Conservation (phyloP, 2,888 invertebrate genomes). For the Heliconius ismenius region DNA sequence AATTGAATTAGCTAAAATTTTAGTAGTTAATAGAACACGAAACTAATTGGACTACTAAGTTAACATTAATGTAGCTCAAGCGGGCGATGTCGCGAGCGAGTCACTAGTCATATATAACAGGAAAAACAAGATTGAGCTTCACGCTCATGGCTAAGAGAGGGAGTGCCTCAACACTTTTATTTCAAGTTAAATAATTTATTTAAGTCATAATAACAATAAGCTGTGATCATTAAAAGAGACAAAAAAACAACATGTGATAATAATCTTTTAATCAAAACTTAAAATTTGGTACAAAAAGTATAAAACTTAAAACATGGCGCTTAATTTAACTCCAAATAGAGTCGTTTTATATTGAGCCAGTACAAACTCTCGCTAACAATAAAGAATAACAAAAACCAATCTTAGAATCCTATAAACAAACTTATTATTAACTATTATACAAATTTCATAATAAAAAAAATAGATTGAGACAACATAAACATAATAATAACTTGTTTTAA, state of each 20-base stretch:
- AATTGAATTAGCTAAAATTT: too few relatives aligned
- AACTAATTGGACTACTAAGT: too few relatives aligned
- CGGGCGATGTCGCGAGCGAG: too few relatives aligned
- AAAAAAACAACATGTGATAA: constrained; percentile 24
- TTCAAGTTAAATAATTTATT: too few relatives aligned
- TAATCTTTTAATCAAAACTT: constrained; percentile 50
- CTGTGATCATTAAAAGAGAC: neutral
- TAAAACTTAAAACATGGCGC: constrained; percentile 52
- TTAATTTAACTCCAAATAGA: constrained; percentile 1
- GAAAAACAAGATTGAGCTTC: too few relatives aligned
- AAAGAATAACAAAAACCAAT: constrained; percentile 39
- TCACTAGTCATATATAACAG: too few relatives aligned
- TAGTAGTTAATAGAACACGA: too few relatives aligned
- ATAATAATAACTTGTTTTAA: neutral
- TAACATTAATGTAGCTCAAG: too few relatives aligned
- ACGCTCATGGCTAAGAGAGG: too few relatives aligned
- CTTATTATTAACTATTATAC: constrained; percentile 6
- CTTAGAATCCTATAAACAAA: neutral
- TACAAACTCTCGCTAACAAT: constrained; percentile 48
- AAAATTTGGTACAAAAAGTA: constrained; percentile 54
- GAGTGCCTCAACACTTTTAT: too few relatives aligned
- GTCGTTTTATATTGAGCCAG: neutral
- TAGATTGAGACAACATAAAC: neutral
- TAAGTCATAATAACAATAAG: neutral
- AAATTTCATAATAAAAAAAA: neutral